Percentiles rank a stretch among this genome's conserved stretches.
Evolutionary conservation across 2,888 invertebrate genomes (phyloP).

Genomic region (Drosophila trichaetosa): DNA sequence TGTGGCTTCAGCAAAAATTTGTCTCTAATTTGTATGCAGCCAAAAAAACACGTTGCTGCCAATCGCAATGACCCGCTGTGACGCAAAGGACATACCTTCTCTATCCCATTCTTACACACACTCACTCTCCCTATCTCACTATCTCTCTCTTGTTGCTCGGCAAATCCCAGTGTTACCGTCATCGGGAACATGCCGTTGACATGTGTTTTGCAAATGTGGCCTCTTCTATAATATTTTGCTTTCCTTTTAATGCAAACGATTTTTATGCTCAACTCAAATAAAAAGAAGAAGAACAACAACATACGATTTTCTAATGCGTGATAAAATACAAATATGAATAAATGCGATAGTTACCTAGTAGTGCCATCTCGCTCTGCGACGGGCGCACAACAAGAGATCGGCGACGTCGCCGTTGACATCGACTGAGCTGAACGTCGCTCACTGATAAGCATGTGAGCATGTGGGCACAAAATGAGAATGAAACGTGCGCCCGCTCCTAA

Average conservation of each 20-base stretch:
- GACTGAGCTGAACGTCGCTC: slow-evolving; percentile 25
- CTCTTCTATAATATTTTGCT: slow-evolving; percentile 31
- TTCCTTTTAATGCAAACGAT: slow-evolving; percentile 28
- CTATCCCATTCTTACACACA: background rate
- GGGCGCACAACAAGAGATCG: slow-evolving; percentile 49
- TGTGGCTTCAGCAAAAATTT: slow-evolving; percentile 44
- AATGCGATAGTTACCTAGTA: slow-evolving; percentile 17
- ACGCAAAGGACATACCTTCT: slow-evolving; percentile 48
- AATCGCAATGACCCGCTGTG: slow-evolving; percentile 28
- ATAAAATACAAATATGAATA: slow-evolving; percentile 44
- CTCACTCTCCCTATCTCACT: background rate
- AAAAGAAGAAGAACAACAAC: slow-evolving; percentile 12
- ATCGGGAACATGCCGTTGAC: slow-evolving; percentile 73
- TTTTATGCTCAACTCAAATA: slow-evolving; percentile 30
- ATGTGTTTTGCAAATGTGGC: slow-evolving; percentile 79
- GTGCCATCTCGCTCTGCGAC: slow-evolving; percentile 28
- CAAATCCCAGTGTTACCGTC: slow-evolving; percentile 43
- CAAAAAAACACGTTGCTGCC: slow-evolving; percentile 3
- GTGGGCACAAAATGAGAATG: slow-evolving; percentile 40
- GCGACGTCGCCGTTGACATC: slow-evolving; percentile 21
- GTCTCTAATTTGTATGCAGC: slow-evolving; percentile 58
- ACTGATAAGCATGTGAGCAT: slow-evolving; percentile 60
- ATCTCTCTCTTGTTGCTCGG: slow-evolving; percentile 8
- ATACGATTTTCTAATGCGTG: slow-evolving; percentile 36
- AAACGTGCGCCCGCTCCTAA: slow-evolving; percentile 34